Percentiles rank a stretch among this genome's conserved stretches.
phyloP scores from a whole-genome alignment of 2,888 invertebrate genomes.

The Iphiclides podalirius region DNA sequence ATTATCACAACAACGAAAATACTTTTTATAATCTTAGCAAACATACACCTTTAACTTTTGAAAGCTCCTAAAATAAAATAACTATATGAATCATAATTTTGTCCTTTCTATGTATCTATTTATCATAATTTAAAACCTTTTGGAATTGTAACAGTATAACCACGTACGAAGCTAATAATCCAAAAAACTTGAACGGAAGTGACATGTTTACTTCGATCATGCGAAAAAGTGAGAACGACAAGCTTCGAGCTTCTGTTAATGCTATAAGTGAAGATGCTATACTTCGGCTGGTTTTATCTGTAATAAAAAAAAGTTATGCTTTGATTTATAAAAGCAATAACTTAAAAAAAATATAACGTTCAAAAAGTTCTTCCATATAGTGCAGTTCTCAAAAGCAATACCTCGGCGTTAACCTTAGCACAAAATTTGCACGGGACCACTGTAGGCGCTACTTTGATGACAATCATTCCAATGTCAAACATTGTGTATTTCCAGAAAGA shows the following conservation, averaged over 20 bases:
- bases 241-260: conserved; percentile 54
- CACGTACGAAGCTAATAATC: too few species aligned
- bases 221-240: conserved; percentile 59
- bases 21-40: too few species aligned
- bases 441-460: neutral
- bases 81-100: too few species aligned
- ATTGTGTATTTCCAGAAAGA: too few species aligned
- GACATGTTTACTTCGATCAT: conserved; percentile 61
- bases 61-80: too few species aligned
- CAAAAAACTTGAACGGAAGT: conserved; percentile 59
- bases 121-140: conserved; percentile 49
- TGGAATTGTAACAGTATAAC: conserved; percentile 57
- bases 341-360: neutral
- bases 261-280: conserved; percentile 54
- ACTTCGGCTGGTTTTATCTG: conserved; percentile 59
- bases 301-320: conserved; percentile 30
- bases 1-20: too few species aligned
- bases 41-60: too few species aligned
- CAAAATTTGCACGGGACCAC: conserved; percentile 7
- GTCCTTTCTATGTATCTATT: too few species aligned
- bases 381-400: conserved; percentile 22
- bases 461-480: conserved; percentile 28
- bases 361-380: conserved; percentile 24
- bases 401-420: conserved; percentile 24
- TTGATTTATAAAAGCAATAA: too few species aligned